Evolutionary conservation across 2,113 vertebrate species (phyloP).

Genomic region (Passer montanus): DNA sequence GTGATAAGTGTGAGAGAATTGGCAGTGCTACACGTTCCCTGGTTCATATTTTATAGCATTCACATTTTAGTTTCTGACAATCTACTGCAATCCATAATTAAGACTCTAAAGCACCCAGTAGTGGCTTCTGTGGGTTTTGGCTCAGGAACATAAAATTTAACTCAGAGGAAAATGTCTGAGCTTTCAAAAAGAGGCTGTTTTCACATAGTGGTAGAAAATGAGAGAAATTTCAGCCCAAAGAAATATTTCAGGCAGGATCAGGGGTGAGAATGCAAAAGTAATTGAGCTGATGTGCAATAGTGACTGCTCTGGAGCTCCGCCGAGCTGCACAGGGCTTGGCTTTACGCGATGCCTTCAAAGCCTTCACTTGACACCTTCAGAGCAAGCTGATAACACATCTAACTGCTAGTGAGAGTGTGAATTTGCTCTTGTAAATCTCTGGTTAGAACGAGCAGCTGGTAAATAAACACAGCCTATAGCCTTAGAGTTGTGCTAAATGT

Average conservation of each 20-base stretch:
- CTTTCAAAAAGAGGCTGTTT: neutral
- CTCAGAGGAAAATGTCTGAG: neutral
- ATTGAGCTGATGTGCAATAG: neutral
- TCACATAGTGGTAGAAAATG: neutral
- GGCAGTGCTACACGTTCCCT: neutral
- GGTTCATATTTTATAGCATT: neutral
- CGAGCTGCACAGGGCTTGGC: neutral
- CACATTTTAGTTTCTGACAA: neutral
- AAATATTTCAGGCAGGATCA: neutral
- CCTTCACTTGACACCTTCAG: neutral
- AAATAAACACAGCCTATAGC: constrained; percentile 17
- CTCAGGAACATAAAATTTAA: constrained; percentile 29
- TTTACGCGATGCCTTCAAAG: neutral
- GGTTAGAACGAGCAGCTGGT: neutral
- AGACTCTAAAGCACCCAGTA: constrained; percentile 20
- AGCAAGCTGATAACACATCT: neutral
- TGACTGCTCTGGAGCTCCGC: neutral
- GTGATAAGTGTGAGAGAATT: neutral
- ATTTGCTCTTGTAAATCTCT: constrained; percentile 7
- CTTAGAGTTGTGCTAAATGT: neutral
- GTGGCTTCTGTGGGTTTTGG: constrained; percentile 33
- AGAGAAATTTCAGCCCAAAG: neutral
- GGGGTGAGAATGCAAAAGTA: neutral
- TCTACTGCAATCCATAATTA: constrained; percentile 18
- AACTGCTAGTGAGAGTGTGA: neutral